Conservation (phyloP, 2,888 invertebrate genomes). For the Limnephilus rhombicus region DNA sequence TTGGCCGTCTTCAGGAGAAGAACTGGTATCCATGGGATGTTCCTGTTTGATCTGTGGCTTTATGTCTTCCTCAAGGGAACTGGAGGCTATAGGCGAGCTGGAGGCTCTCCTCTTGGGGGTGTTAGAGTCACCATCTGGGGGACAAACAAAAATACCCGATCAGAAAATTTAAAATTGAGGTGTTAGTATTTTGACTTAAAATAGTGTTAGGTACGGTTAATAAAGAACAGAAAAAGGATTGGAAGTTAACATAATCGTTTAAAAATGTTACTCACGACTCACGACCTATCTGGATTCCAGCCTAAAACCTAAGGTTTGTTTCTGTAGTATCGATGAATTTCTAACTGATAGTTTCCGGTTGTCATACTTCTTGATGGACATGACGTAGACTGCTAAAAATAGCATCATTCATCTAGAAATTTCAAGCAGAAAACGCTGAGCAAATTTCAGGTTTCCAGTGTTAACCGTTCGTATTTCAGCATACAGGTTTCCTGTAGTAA, state of each 20-base stretch:
- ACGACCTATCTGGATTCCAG: neutral
- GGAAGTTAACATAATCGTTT: neutral
- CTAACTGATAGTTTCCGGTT: neutral
- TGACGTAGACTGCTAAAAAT: neutral
- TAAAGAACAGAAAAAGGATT: neutral
- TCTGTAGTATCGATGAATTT: neutral
- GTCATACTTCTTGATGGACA: neutral
- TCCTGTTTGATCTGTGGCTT: slow-evolving; percentile 82
- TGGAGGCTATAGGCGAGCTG: slow-evolving; percentile 77
- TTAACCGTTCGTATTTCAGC: no score
- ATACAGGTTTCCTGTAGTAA: no score
- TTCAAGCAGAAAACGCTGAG: no score
- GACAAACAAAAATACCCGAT: slow-evolving; percentile 19
- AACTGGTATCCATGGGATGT: slow-evolving; percentile 81
- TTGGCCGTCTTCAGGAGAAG: slow-evolving; percentile 80
- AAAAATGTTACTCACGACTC: neutral
- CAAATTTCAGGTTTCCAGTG: no score
- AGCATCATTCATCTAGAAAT: neutral
- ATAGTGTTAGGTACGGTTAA: neutral
- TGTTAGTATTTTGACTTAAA: neutral
- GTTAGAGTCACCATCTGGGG: slow-evolving; percentile 76
- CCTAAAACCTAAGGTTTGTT: neutral
- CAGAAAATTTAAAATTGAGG: neutral
- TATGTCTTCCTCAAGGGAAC: slow-evolving; percentile 77
- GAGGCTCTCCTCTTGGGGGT: slow-evolving; percentile 82